Evolutionary conservation across 2,797 vertebrate species (phyloP), one percentile per base, ranked within the genome.

Genomic region (Sardinella longiceps): DNA sequence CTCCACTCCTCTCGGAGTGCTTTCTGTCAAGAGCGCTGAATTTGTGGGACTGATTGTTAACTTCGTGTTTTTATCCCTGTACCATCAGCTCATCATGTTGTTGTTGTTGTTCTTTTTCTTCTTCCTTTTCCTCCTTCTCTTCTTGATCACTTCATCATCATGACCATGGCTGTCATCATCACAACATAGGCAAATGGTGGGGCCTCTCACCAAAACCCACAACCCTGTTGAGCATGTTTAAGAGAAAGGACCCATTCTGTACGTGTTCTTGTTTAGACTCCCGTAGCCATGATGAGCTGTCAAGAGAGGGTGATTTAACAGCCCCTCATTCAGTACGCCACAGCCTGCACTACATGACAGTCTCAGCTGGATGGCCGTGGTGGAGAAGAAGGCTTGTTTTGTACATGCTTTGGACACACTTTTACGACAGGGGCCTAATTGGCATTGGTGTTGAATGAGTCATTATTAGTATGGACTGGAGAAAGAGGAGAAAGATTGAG

Each of bases 351-450:
- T 6, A 43, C 37, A 43, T 39, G 60, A 48, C 11, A 6, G 63
- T 37, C 37, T 77, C 70, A 77, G 70, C 70, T 77, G 70, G 46
- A 30, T 53, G 12, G n/a, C 51, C 33, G 15, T 18, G 20, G 51
- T 81, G 80, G 39, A 50, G 51, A 81, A 81, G 46, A 81, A 43
- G 15, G 70, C 80, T 53, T 48, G 51, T 81, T 15, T 81, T 50
- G 46, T 51, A 30, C 33, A 33, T 43, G 70, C n/a, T n/a, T n/a
- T n/a, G n/a, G n/a, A 7, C 70, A 77, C 70, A 77, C 37, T 37
- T 77, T 77, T 77, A 77, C 70, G 37, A 77, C 33, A 77, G 66
- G 63, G 70, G 70, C 70, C 18, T 23, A 43, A 37, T 37, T 77
- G 70, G 70, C 66, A 9, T 74, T 39, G 15, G 66, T 37, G 33